Evolutionary conservation across 1,140 invertebrate genomes (phyloP).

Genomic region (Pseudomyrmex pallidus): DNA sequence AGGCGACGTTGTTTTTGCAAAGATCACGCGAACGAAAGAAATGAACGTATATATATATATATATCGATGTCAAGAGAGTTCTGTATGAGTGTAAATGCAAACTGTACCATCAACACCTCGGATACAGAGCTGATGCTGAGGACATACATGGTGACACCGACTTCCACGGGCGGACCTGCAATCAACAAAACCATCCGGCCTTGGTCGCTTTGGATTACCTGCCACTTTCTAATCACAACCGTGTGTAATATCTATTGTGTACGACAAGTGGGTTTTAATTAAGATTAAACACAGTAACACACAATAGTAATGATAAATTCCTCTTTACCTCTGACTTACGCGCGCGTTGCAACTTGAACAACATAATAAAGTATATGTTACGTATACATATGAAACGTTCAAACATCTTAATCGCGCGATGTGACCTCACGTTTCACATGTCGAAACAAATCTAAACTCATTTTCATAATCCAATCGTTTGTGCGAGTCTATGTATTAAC

Average conservation of each 20-base stretch:
- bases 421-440: not conserved
- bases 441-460: conserved; percentile 39
- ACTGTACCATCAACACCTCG: conserved; percentile 98
- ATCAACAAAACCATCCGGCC: conserved; percentile 87
- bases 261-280: conserved; percentile 9
- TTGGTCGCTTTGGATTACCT: conserved; percentile 80
- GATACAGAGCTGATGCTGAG: conserved; percentile 99
- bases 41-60: conserved; percentile 59
- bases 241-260: conserved; percentile 62
- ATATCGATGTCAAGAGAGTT: conserved; percentile 63
- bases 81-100: conserved; percentile 83
- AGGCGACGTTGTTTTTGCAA: not conserved
- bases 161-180: conserved; percentile 97
- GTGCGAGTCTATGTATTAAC: no score
- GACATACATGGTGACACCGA: conserved; percentile 99
- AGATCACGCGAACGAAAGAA: conserved; percentile 38
- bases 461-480: no score
- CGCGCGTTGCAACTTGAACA: not conserved
- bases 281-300: conserved; percentile 7
- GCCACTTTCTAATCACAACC: conserved; percentile 63
- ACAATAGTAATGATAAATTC: not conserved
- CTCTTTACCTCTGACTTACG: conserved; percentile 44
- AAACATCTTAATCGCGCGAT: not conserved
- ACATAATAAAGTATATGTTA: no score
- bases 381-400: no score